A percentile compares a stretch with the other conserved stretches of the same genome.
Conservation (phyloP, 2,888 invertebrate species). For the Capitulum mitella region DNA sequence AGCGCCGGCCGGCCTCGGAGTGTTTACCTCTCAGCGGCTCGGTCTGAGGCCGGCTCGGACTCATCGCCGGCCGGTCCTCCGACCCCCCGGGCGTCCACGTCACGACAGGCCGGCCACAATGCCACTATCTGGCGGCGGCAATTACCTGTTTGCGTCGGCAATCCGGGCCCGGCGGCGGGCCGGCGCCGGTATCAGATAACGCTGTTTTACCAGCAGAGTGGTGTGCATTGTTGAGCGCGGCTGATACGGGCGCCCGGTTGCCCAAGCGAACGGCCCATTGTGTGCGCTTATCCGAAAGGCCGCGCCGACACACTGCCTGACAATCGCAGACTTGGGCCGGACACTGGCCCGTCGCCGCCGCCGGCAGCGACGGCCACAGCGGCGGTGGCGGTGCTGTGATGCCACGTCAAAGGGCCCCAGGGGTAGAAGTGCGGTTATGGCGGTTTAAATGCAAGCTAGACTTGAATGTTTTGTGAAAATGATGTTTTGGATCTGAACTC, state of each 20-base stretch:
- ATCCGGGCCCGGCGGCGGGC: neutral
- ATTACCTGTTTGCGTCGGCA: neutral
- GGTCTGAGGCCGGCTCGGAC: no score
- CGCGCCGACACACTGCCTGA: neutral
- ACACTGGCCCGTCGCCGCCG: neutral
- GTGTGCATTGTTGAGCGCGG: neutral
- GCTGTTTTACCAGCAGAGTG: constrained; percentile 1
- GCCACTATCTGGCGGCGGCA: neutral
- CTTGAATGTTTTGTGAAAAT: no score
- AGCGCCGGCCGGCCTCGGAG: no score
- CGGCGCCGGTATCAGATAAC: neutral
- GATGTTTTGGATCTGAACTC: no score
- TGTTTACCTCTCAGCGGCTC: no score
- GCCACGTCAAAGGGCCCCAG: no score
- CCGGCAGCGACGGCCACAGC: no score
- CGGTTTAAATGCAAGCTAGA: no score
- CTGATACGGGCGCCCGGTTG: neutral
- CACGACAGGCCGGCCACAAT: neutral
- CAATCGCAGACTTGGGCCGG: neutral
- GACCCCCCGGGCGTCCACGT: no score
- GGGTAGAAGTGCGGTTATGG: no score
- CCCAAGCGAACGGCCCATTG: neutral
- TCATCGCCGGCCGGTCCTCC: no score
- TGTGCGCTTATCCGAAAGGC: neutral
- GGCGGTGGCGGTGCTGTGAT: no score